A percentile compares a stretch with the other conserved stretches of the same genome.
Evolutionary conservation across 2,797 vertebrate genomes (phyloP).

Genomic region (Crocidura indochinensis): DNA sequence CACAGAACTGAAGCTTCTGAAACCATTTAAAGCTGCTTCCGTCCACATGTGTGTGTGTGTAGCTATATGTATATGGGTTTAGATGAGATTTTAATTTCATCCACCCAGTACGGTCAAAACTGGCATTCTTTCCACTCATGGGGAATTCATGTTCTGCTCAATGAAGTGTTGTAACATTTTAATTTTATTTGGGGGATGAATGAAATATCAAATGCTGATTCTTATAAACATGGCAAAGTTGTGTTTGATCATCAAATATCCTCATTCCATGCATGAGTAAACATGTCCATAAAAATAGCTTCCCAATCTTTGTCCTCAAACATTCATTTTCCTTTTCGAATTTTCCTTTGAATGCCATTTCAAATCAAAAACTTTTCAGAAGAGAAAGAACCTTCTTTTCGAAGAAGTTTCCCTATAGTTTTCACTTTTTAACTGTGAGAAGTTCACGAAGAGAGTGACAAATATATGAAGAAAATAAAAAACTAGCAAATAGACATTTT

Average conservation of each 20-base stretch:
- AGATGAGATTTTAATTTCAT: conserved; percentile 83
- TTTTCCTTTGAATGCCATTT: not conserved
- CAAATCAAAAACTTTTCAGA: not conserved
- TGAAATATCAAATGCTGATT: conserved; percentile 88
- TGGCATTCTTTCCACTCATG: conserved; percentile 85
- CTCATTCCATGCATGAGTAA: conserved; percentile 41
- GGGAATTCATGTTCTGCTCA: conserved; percentile 89
- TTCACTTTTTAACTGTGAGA: not conserved
- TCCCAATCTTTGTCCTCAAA: not conserved
- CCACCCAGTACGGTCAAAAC: conserved; percentile 85
- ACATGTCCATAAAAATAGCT: conserved; percentile 26
- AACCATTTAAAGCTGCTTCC: not conserved
- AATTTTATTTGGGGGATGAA: conserved; percentile 89
- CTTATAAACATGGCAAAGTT: conserved; percentile 79
- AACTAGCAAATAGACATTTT: not conserved
- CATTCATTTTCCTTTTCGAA: not conserved
- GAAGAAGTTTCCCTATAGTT: not conserved
- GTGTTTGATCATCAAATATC: conserved; percentile 38
- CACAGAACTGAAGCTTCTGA: not conserved
- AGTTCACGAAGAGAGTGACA: not conserved
- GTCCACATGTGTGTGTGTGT: conserved; percentile 38
- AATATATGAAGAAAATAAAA: not conserved
- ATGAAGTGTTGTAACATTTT: conserved; percentile 90
- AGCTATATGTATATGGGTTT: not conserved
- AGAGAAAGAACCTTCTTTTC: not conserved